Evolutionary conservation across 2,797 vertebrate species (phyloP).

Genomic region (Sebastes oblongus): DNA sequence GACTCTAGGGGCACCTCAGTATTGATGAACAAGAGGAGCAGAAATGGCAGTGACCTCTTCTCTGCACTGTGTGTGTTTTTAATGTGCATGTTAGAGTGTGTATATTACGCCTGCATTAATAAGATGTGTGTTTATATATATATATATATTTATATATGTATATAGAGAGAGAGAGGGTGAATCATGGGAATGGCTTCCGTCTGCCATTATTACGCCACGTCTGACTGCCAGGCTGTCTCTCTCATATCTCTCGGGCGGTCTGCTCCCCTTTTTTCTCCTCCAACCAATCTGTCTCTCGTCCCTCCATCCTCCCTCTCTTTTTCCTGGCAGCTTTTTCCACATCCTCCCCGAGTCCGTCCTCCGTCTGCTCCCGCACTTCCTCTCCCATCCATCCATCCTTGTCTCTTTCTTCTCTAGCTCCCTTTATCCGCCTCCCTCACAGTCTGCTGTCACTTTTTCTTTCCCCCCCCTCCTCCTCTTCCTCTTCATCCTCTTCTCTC

Average conservation of each 20-base stretch:
- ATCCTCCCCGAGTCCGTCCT: conserved; percentile 36
- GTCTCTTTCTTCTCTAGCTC: conserved; percentile 35
- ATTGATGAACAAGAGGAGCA: conserved; percentile 52
- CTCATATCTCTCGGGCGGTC: conserved; percentile 34
- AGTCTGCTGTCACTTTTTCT: conserved; percentile 40
- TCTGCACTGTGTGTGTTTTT: conserved; percentile 19
- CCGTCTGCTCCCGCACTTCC: conserved; percentile 39
- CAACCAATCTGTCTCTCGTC: conserved; percentile 45
- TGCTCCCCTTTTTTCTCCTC: conserved; percentile 36
- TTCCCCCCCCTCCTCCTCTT: not conserved
- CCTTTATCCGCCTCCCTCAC: conserved; percentile 40
- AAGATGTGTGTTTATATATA: not conserved
- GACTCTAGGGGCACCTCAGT: conserved; percentile 56
- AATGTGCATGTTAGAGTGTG: conserved; percentile 24
- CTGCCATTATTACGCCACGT: conserved; percentile 51
- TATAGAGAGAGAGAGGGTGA: not conserved
- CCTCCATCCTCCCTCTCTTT: conserved; percentile 38
- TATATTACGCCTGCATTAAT: conserved; percentile 31
- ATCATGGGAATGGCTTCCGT: conserved; percentile 51
- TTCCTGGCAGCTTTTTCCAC: conserved; percentile 42
- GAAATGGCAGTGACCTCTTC: conserved; percentile 55
- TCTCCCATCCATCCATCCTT: conserved; percentile 33
- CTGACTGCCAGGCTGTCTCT: conserved; percentile 48
- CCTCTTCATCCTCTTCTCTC: not conserved
- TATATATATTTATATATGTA: not conserved